Percentiles rank a stretch among this genome's conserved stretches.
Conservation (phyloP, 2,797 vertebrate species). For the Falco concolor region DNA sequence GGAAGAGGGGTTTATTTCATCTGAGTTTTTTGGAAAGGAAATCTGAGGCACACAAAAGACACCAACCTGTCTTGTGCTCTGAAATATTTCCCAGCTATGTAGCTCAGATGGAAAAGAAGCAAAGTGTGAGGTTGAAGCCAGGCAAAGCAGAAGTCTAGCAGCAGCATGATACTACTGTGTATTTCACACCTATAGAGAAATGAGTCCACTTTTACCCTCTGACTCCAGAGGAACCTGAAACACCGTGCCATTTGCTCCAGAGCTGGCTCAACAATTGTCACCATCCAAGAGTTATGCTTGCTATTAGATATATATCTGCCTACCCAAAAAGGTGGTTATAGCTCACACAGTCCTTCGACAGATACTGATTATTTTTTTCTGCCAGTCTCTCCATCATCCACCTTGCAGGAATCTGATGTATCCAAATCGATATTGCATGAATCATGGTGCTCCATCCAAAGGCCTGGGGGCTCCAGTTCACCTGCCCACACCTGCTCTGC, state of each 20-base stretch:
- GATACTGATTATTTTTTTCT: background rate
- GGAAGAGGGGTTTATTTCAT: background rate
- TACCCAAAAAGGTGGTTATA: background rate
- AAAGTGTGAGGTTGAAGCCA: background rate
- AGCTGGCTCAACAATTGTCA: background rate
- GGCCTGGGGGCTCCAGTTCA: background rate
- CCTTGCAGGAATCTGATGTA: background rate
- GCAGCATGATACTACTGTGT: background rate
- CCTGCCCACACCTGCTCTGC: background rate
- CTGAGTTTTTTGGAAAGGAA: background rate
- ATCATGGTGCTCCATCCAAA: background rate
- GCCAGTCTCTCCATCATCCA: background rate
- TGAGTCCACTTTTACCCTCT: background rate
- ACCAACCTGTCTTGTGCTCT: background rate
- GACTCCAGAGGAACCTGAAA: background rate
- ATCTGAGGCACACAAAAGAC: background rate
- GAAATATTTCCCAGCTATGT: background rate
- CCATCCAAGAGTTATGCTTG: background rate
- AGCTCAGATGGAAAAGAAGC: background rate
- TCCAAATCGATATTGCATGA: background rate
- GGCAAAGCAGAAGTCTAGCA: background rate
- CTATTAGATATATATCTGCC: background rate
- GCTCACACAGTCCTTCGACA: background rate
- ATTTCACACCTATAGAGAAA: background rate
- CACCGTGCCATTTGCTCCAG: background rate